Evolutionary conservation across 2,797 vertebrate genomes (phyloP).

Genomic region (Cirrhinus molitorella): DNA sequence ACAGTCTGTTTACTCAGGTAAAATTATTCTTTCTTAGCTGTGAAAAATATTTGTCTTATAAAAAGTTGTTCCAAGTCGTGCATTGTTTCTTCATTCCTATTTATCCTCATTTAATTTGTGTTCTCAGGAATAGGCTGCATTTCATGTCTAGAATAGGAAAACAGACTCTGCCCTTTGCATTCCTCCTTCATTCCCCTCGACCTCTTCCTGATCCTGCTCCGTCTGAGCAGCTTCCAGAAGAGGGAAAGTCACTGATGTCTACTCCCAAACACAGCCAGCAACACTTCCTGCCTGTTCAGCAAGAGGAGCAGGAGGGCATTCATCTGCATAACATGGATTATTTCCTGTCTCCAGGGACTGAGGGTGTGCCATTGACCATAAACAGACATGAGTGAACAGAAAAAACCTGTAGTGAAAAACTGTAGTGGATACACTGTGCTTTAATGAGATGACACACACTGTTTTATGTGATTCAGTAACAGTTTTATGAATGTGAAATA

Average conservation of each 20-base stretch:
- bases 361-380: not conserved
- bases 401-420: not conserved
- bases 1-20: conserved; percentile 53
- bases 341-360: conserved; percentile 67
- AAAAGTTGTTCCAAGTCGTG: not conserved
- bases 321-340: conserved; percentile 79
- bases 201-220: conserved; percentile 20
- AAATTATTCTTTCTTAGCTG: not conserved
- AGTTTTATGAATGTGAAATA: not conserved
- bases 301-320: conserved; percentile 54
- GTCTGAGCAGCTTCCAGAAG: conserved; percentile 52
- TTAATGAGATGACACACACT: not conserved
- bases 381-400: not conserved
- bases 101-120: not conserved
- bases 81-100: not conserved
- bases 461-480: not conserved
- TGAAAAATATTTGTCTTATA: not conserved
- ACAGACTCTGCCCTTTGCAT: conserved; percentile 40
- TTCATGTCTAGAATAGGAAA: conserved; percentile 67
- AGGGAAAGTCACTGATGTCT: conserved; percentile 66
- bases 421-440: not conserved
- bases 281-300: conserved; percentile 33
- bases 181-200: conserved; percentile 15
- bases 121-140: conserved; percentile 66
- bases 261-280: conserved; percentile 12